A percentile compares a stretch with the other conserved stretches of the same genome.
Evolutionary conservation across 1,140 invertebrate species (phyloP).

Genomic region (Cydia amplana): DNA sequence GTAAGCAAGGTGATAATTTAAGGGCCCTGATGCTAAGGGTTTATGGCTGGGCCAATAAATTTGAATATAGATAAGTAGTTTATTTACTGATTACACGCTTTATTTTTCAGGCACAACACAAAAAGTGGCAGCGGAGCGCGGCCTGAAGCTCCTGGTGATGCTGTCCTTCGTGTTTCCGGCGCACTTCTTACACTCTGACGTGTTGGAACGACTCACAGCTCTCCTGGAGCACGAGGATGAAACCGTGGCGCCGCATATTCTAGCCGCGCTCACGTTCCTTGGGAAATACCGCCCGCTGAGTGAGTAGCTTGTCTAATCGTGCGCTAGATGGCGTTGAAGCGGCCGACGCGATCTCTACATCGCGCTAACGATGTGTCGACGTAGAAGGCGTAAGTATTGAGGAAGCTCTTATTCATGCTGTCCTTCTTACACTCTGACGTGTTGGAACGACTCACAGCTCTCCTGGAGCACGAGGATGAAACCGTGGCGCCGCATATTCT

Average conservation of each 20-base stretch:
- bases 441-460: slow-evolving; percentile 87
- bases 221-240: slow-evolving; percentile 91
- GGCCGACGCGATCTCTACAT: background rate
- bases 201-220: slow-evolving; percentile 88
- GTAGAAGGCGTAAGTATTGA: too few relatives aligned
- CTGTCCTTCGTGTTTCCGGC: slow-evolving; percentile 95
- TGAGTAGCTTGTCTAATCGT: slow-evolving; percentile 54
- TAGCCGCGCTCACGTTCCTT: slow-evolving; percentile 92
- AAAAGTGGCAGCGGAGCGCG: slow-evolving; percentile 89
- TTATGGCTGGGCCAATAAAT: too few relatives aligned
- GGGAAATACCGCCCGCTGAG: slow-evolving; percentile 91
- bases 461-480: slow-evolving; percentile 90
- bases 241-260: slow-evolving; percentile 88
- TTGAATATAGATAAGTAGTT: too few relatives aligned
- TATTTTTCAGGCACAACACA: slow-evolving; percentile 83
- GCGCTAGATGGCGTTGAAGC: background rate
- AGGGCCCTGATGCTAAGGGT: too few relatives aligned
- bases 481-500: slow-evolving; percentile 91
- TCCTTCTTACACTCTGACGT: slow-evolving; percentile 93
- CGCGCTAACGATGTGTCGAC: slow-evolving; percentile 3
- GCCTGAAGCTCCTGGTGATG: slow-evolving; percentile 88
- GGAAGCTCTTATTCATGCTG: too few relatives aligned
- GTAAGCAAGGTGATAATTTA: too few relatives aligned
- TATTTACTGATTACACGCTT: too few relatives aligned
- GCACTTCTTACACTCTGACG: slow-evolving; percentile 93